A percentile compares a stretch with the other conserved stretches of the same genome.
phyloP scores from a whole-genome alignment of 2,113 vertebrate species.

The Callaeas wilsoni region DNA sequence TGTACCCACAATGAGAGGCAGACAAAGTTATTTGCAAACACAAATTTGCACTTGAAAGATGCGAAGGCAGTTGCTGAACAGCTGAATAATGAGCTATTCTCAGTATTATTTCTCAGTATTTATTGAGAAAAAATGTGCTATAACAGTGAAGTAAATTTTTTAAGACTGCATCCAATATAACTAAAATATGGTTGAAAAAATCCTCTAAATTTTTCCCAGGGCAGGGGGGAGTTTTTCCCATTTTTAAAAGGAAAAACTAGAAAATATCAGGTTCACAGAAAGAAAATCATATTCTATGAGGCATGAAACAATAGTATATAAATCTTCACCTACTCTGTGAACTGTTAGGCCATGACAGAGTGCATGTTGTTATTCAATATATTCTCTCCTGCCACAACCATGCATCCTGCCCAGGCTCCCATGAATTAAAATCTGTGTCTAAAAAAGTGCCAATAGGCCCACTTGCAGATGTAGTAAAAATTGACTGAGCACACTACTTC shows the following conservation, averaged over 20 bases:
- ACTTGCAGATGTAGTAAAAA: not conserved
- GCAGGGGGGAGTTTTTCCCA: not conserved
- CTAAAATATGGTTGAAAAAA: not conserved
- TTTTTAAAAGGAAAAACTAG: not conserved
- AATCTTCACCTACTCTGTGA: not conserved
- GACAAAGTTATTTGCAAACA: not conserved
- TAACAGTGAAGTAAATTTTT: not conserved
- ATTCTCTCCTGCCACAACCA: not conserved
- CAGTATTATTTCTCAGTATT: not conserved
- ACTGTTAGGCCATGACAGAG: not conserved
- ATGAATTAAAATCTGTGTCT: not conserved
- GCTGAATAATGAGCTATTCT: not conserved
- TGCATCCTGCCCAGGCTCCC: not conserved
- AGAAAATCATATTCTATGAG: not conserved
- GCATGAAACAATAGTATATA: not conserved
- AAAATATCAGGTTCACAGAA: not conserved
- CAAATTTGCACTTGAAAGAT: slow-evolving; percentile 10
- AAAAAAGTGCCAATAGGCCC: not conserved
- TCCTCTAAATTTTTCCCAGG: not conserved
- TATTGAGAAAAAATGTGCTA: not conserved
- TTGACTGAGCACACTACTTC: not conserved
- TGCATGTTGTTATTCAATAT: not conserved
- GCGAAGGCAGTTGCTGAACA: not conserved
- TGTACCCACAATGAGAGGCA: not conserved
- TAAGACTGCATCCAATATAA: not conserved